phyloP scores from a whole-genome alignment of 2,797 vertebrate genomes.

The Choloepus didactylus region DNA sequence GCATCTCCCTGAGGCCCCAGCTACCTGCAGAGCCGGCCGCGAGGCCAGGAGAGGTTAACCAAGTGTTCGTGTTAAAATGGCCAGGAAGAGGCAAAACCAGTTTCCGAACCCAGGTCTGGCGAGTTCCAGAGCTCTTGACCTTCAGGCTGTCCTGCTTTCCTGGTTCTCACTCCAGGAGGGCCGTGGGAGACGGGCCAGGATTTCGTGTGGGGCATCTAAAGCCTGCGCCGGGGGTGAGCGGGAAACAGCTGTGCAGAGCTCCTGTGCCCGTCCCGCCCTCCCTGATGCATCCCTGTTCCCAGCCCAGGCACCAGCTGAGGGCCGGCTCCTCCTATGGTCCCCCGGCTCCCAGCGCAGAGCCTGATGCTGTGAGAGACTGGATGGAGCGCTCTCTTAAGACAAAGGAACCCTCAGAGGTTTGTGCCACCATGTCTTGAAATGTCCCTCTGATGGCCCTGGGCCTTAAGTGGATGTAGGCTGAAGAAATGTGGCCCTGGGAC shows the following conservation, averaged over 20 bases:
- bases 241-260: neutral
- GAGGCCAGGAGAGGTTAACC: neutral
- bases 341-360: neutral
- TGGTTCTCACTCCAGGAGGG: too few species aligned
- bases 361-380: neutral
- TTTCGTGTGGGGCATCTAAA: neutral
- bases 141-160: too few species aligned
- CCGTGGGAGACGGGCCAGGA: neutral
- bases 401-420: rapidly evolving
- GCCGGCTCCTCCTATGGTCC: too few species aligned
- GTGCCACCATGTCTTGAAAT: too few species aligned
- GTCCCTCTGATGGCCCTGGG: neutral
- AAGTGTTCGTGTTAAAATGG: neutral
- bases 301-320: neutral
- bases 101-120: neutral
- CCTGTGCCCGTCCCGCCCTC: too few species aligned
- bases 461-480: neutral
- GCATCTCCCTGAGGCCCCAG: too few species aligned
- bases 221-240: rapidly evolving
- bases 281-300: neutral
- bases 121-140: neutral
- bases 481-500: too few species aligned
- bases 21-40: neutral
- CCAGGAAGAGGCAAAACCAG: neutral
- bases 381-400: neutral